These are phyloP conservation scores for Leucania comma DNA, from an alignment of 2,888 invertebrate species.

Conservation along the genomic window DNA sequence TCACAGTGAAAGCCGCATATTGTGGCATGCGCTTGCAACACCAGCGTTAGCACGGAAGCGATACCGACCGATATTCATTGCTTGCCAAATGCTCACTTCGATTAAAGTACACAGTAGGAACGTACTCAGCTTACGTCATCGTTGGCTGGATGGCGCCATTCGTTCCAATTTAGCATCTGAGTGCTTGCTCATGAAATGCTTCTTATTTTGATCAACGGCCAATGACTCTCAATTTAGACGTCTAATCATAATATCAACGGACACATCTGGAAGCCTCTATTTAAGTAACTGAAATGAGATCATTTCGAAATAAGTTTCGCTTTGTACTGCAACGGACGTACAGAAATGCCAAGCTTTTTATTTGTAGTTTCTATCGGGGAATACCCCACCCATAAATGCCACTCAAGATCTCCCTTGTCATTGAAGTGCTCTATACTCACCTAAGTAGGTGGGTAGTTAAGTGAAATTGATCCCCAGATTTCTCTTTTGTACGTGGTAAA, in stretches of 20 bases:
- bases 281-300: slow-evolving; percentile 19
- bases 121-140: slow-evolving; percentile 59
- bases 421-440: slow-evolving; percentile 9
- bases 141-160: slow-evolving; percentile 57
- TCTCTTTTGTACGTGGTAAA: slow-evolving; percentile 2
- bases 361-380: slow-evolving; percentile 20
- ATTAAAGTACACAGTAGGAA: slow-evolving; percentile 50
- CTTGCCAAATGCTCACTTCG: slow-evolving; percentile 63
- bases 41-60: slow-evolving; percentile 62
- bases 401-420: not conserved
- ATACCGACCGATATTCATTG: slow-evolving; percentile 57
- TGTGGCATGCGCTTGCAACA: slow-evolving; percentile 67
- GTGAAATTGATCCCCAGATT: not conserved
- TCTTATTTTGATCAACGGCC: slow-evolving; percentile 58
- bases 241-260: slow-evolving; percentile 39
- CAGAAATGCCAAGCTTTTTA: slow-evolving; percentile 14
- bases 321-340: slow-evolving; percentile 17
- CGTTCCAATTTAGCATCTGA: slow-evolving; percentile 58
- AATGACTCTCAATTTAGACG: slow-evolving; percentile 53
- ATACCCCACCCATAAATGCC: slow-evolving; percentile 4
- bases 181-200: slow-evolving; percentile 59
- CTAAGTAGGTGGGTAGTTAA: not conserved
- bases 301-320: slow-evolving; percentile 20
- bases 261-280: slow-evolving; percentile 32
- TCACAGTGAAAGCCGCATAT: slow-evolving; percentile 76